These are phyloP conservation scores for Acronicta psi DNA, from an alignment of 2,888 invertebrate genomes.

Conservation along the genomic window DNA sequence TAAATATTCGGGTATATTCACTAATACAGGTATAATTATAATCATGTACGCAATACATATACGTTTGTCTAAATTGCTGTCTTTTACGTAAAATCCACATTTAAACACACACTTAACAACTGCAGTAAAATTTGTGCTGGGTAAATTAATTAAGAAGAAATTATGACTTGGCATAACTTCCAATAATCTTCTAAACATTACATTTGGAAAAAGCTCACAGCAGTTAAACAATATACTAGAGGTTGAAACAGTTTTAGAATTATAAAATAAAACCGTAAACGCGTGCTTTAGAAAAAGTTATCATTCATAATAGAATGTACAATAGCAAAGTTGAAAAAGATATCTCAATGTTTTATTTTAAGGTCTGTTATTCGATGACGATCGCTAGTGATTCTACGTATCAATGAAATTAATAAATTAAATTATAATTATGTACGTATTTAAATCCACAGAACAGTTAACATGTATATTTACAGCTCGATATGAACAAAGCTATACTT, in stretches of 20 bases:
- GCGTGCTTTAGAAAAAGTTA: no score
- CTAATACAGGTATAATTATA: slow-evolving; percentile 11
- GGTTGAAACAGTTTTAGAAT: no score
- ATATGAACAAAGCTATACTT: slow-evolving; percentile 47
- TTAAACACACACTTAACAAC: slow-evolving; percentile 18
- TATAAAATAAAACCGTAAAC: no score
- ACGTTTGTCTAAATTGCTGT: slow-evolving; percentile 21
- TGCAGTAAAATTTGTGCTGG: slow-evolving; percentile 12
- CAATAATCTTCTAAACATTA: slow-evolving; percentile 13
- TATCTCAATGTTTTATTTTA: slow-evolving; percentile 8
- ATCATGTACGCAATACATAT: slow-evolving; percentile 9
- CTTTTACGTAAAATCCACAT: slow-evolving; percentile 26
- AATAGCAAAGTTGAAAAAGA: slow-evolving; percentile 11
- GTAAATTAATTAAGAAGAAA: slow-evolving; percentile 3
- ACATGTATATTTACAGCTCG: slow-evolving; percentile 51
- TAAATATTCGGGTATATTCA: slow-evolving; percentile 31
- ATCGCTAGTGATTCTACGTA: slow-evolving; percentile 19
- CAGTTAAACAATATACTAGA: no score
- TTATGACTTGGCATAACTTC: slow-evolving; percentile 3
- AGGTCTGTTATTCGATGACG: slow-evolving; percentile 28
- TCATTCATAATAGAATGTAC: not conserved
- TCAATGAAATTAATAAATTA: slow-evolving; percentile 26
- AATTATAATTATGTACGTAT: slow-evolving; percentile 38
- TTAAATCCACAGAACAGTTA: slow-evolving; percentile 40
- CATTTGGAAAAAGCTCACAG: not conserved